These are phyloP conservation scores for Drosophila asahinai DNA, from an alignment of 1,140 invertebrate genomes.

Conservation along the genomic window DNA sequence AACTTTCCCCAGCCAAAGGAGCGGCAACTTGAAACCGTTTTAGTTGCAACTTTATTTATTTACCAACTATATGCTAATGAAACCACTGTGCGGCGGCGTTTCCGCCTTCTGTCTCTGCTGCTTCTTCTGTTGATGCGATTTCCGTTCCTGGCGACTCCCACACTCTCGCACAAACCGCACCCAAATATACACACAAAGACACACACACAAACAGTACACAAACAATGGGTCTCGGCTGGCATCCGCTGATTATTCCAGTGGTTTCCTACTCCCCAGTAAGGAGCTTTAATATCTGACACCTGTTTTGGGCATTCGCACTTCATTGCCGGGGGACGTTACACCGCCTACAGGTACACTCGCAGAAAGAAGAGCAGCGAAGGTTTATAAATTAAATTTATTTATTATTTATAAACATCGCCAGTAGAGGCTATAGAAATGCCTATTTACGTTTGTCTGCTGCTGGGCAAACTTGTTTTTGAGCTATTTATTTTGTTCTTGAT, in stretches of 20 bases:
- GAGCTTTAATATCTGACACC: slow-evolving; percentile 69
- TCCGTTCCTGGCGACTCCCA: slow-evolving; percentile 4
- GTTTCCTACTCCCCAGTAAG: slow-evolving; percentile 32
- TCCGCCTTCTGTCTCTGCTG: background rate
- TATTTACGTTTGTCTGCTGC: background rate
- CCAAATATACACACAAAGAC: background rate
- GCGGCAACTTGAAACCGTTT: slow-evolving; percentile 76
- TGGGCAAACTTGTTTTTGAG: background rate
- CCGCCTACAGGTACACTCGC: background rate
- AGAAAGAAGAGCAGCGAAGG: background rate
- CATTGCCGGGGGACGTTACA: slow-evolving; percentile 15
- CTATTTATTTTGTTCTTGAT: background rate
- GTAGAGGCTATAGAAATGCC: too few species aligned
- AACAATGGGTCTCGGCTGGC: slow-evolving; percentile 34
- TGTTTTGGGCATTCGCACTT: slow-evolving; percentile 66
- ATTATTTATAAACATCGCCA: background rate
- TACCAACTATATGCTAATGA: slow-evolving; percentile 80
- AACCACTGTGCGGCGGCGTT: slow-evolving; percentile 60
- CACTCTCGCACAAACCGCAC: background rate
- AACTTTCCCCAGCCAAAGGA: slow-evolving; percentile 23
- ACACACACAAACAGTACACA: slow-evolving; percentile 13
- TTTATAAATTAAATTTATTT: background rate
- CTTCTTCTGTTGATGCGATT: slow-evolving; percentile 13
- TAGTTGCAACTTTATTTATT: slow-evolving; percentile 80
- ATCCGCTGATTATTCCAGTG: slow-evolving; percentile 62